These are phyloP conservation scores for Eubasilissa splendida DNA, from an alignment of 2,888 invertebrate genomes.

Conservation along the genomic window DNA sequence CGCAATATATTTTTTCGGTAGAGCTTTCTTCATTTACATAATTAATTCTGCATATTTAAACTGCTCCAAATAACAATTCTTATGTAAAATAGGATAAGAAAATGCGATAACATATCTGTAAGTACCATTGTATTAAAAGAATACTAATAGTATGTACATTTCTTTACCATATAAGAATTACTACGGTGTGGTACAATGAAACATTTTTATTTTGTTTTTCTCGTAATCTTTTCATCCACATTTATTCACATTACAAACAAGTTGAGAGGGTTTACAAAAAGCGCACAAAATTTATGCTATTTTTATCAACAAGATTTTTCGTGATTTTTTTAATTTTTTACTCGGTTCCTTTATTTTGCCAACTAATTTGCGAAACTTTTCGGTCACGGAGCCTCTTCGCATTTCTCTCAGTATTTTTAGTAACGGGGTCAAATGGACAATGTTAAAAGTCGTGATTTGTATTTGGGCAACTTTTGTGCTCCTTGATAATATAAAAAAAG, in stretches of 20 bases:
- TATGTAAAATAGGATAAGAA: constrained; percentile 9
- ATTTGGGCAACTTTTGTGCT: constrained; percentile 22
- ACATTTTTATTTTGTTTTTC: neutral
- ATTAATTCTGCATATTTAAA: constrained; percentile 1
- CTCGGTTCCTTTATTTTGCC: neutral
- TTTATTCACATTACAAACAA: neutral
- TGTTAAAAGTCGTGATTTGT: constrained; percentile 24
- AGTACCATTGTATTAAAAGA: neutral
- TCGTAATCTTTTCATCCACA: neutral
- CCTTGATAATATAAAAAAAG: constrained; percentile 19
- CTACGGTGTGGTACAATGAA: constrained; percentile 7
- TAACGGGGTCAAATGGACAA: constrained; percentile 12
- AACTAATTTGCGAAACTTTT: neutral
- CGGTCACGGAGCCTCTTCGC: neutral
- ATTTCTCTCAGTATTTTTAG: constrained; percentile 14
- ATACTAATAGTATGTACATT: neutral
- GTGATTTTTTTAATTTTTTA: neutral
- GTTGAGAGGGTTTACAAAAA: neutral
- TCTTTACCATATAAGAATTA: neutral
- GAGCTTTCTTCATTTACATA: neutral
- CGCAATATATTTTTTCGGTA: no score
- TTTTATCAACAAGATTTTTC: neutral
- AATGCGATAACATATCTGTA: constrained; percentile 5
- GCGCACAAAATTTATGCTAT: neutral
- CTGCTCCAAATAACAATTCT: constrained; percentile 5